Conservation (phyloP, 2,797 vertebrate species). For the Megaceryle alcyon region DNA sequence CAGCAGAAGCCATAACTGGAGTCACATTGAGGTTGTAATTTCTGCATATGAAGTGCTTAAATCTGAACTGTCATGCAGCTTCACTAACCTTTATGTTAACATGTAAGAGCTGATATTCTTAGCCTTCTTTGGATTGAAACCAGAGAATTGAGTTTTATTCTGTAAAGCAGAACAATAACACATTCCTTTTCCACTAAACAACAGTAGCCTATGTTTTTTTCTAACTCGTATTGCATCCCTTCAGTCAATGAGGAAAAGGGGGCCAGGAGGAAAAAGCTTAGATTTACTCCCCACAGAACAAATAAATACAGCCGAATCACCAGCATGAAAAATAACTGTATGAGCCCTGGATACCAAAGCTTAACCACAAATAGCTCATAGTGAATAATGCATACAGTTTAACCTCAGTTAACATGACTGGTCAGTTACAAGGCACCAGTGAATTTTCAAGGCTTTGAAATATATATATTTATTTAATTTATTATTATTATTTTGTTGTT, state of each 20-base stretch:
- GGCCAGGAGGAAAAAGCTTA: background rate
- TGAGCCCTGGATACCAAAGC: conserved; percentile 6
- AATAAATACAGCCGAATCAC: background rate
- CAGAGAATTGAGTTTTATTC: background rate
- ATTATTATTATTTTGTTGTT: too few species aligned
- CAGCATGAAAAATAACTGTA: background rate
- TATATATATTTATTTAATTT: too few species aligned
- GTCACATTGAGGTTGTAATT: background rate
- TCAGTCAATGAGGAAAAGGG: background rate
- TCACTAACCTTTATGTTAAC: conserved; percentile 5
- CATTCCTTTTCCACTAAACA: background rate
- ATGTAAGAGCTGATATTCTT: background rate
- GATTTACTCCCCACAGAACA: background rate
- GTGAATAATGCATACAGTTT: conserved; percentile 24
- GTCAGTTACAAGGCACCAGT: conserved; percentile 24
- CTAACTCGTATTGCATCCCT: background rate
- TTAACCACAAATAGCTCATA: conserved; percentile 31
- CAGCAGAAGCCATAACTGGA: background rate
- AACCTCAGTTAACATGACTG: conserved; percentile 30
- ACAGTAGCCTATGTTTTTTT: background rate
- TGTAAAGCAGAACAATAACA: background rate
- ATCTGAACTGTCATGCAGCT: background rate
- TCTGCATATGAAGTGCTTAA: background rate
- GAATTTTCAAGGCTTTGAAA: conserved; percentile 2
- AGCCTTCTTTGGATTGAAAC: background rate